Evolutionary conservation across 2,888 invertebrate genomes (phyloP), one percentile per base, ranked within the genome.

Genomic region (Sisyra terminalis): DNA sequence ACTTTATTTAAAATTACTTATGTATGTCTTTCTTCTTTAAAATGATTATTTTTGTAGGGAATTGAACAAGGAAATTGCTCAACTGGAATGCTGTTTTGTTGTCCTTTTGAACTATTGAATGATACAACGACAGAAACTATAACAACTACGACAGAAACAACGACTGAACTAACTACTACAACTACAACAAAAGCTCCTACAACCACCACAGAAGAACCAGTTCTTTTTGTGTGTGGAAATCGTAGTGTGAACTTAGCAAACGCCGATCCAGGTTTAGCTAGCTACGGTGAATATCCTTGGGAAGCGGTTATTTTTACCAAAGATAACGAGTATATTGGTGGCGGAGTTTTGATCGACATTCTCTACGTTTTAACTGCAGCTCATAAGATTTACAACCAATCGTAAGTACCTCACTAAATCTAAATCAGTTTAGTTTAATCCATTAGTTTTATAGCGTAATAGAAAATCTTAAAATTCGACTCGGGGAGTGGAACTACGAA

Each of bases 401-500:
- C 68, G 76, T 76, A 61, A 69, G 71, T 66, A 13, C 44, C 11
- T 16, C 11, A 8, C 15, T 37, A 9, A 6, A 2, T 15, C 14
- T 37, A 16, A 24, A 24, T 3, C 7, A 24, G 7, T 24, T 24
- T 24, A 24, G 7, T 24, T 24, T 7, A 5, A 24, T 5, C 24
- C 7, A 24, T 5, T 24, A 5, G 24, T 5, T 24, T 24, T 24
- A 24, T 24, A 24, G 24, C 5, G 24, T 24, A 7, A 24, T 24
- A 5, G 24, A 24, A n/a, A 39, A 6, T 39, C 11, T 46, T 24
- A 39, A 37, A 37, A 35, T 46, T 14, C 40, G 43, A 16, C 11
- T 84, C 2, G 85, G 85, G 0, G 84, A 83, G 55, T 83, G 82
- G 81, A 75, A 85, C 55, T 77, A 75, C 0, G 68, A 70, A 16